Evolutionary conservation across 2,888 invertebrate genomes (phyloP).

Genomic region (Chymomyza amoena): DNA sequence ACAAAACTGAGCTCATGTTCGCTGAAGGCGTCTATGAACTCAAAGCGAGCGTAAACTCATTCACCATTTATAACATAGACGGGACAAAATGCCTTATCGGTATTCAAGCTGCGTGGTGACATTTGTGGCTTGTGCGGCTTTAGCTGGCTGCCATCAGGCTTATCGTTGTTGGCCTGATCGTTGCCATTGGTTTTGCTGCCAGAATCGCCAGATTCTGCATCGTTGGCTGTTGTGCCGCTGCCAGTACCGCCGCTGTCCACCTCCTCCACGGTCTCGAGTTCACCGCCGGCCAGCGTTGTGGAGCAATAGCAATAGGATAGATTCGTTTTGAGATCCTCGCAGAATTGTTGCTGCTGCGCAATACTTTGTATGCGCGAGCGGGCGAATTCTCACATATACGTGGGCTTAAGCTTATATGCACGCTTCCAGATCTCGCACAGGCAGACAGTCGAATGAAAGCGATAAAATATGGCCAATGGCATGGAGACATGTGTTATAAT

Average conservation of each 20-base stretch:
- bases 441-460: constrained; percentile 97
- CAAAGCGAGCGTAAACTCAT: constrained; percentile 77
- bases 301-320: constrained; percentile 76
- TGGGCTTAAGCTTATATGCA: constrained; percentile 94
- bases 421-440: constrained; percentile 98
- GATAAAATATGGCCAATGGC: constrained; percentile 95
- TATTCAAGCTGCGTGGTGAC: constrained; percentile 68
- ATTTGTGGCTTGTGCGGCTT: constrained; percentile 19
- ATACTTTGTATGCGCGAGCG: constrained; percentile 78
- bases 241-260: constrained; percentile 61
- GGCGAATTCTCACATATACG: constrained; percentile 85
- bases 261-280: constrained; percentile 74
- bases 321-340: constrained; percentile 76
- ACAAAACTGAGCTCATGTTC: constrained; percentile 74
- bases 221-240: constrained; percentile 26
- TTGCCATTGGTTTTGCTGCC: constrained; percentile 14
- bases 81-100: constrained; percentile 74
- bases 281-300: constrained; percentile 74
- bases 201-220: constrained; percentile 13
- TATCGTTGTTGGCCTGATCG: constrained; percentile 3
- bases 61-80: constrained; percentile 76
- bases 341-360: constrained; percentile 77
- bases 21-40: constrained; percentile 75
- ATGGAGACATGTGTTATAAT: constrained; percentile 96
- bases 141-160: background rate